Base-by-base conservation (phyloP, 2,888 invertebrate genomes). In the Phaonia tiefii region DNA sequence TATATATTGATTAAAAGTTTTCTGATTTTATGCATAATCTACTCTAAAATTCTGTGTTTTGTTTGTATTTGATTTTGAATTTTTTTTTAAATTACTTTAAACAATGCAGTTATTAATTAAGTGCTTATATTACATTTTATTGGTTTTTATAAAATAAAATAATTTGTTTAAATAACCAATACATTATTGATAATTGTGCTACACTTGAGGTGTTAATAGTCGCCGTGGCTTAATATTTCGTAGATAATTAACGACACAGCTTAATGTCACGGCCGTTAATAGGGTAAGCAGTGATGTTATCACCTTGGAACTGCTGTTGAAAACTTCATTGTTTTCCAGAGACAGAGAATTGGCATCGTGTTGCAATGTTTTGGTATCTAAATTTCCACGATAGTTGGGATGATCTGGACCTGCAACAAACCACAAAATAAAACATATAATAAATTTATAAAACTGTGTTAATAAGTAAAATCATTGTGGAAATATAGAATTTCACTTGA, bases 301-400 rank as follows among this genome's bases (percentile, higher is more conserved):
- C 54, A 54, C 2, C 11, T 20, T 26, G 7, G 71, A 75, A 10
- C 22, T 77, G 10, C 26, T 58, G 56, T 22, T 74, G 17, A 66
- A 76, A 0, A 69, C 72, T 49, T 60, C 75, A 75, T 89, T 89
- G 82, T 86, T 86, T 69, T 89, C 89, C 72, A 90, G 87, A 58
- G 91, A 89, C 11, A 90, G 77, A 39, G 89, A 89, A 73, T 90
- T 88, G 74, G 90, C 90, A 80, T 90, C 91, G 26, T 90, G 89
- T 56, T 89, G 89, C 49, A 83, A 81, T 1, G 83, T 66, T 51
- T 89, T 89, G 0, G 86, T 84, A 80, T 90, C 90, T 22, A 73
- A n/a, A 58, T 56, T 72, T 49, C 86, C 86, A 51, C 89, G 87
- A 65, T 89, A 90, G 77, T 87, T 89, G 75, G 88, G 86, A 82